Evolutionary conservation across 2,797 vertebrate genomes (phyloP), one percentile per base, ranked within the genome.

Genomic region (Bufotes viridis): DNA sequence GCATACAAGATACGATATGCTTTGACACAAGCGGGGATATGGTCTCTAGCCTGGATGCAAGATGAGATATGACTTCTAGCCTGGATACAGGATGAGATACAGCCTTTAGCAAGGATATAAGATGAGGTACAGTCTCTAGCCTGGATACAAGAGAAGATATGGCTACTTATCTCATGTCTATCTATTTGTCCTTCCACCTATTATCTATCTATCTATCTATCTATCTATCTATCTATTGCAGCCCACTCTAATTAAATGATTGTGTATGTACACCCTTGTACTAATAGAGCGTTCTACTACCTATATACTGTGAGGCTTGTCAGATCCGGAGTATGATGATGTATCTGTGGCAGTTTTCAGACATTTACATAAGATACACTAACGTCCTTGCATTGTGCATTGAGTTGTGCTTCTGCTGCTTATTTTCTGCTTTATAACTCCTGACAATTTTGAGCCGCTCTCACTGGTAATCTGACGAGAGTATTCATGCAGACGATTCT

Each of bases 401-500:
- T 74, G 82, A 57, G 67, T 74, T 57, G 10, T 84, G 55, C 22
- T 29, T 42, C 55, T 58, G 53, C 82, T 75, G 69, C 70, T 61
- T 29, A 42, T 49, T 85, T 63, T 63, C 70, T 51, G 72, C 83
- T 85, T 63, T 85, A 55, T 78, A 85, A 67, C 29, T 60, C 74
- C 74, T 65, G 84, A 85, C 74, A 78, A 78, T 17, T 65, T 22
- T 63, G 74, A 85, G 58, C 51, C 17, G 6, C 42, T 63, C n/a
- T 67, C 42, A 5, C 74, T 15, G 84, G 74, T 85, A 67, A 85
- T 65, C 57, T 78, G 84, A 75, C 15, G 58, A 7, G 74, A 60
- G 70, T 63, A 85, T 85, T 76, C 84, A 85, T 78, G 84, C 74
- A 78, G 29, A 85, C 60, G n/a, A 24, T 60, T 60, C 72, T 76